Conservation (phyloP, 2,113 vertebrate species). For the Salvelinus alpinus region DNA sequence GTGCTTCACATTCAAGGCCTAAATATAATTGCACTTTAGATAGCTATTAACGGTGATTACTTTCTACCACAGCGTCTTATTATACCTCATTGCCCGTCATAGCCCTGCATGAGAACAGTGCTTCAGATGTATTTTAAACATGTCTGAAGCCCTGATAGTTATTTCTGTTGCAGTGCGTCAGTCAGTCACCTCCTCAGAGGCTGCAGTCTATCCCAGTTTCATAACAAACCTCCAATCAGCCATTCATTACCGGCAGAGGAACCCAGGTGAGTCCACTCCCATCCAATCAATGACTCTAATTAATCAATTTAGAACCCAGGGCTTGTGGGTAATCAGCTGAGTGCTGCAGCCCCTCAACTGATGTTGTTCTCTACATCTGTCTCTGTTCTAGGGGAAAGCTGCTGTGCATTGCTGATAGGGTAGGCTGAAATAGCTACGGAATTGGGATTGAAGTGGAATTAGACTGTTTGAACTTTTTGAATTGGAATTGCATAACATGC, state of each 20-base stretch:
- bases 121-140: not conserved
- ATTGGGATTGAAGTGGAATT: too few species aligned
- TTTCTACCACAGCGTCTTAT: not conserved
- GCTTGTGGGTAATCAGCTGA: constrained; percentile 5
- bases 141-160: not conserved
- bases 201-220: not conserved
- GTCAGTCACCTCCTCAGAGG: not conserved
- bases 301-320: constrained; percentile 3
- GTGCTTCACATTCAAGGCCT: not conserved
- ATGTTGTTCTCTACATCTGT: not conserved
- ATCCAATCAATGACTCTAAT: constrained; percentile 9
- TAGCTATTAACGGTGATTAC: not conserved
- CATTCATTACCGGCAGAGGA: not conserved
- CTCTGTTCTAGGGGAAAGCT: not conserved
- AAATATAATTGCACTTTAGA: not conserved
- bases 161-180: not conserved
- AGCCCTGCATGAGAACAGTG: not conserved
- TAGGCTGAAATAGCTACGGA: too few species aligned
- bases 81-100: not conserved
- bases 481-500: too few species aligned
- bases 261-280: constrained; percentile 5
- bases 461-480: too few species aligned
- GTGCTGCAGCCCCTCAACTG: not conserved
- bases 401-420: not conserved
- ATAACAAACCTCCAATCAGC: constrained; percentile 5